phyloP scores from a whole-genome alignment of 2,888 invertebrate genomes.

The Rhaphigaster nebulosa region DNA sequence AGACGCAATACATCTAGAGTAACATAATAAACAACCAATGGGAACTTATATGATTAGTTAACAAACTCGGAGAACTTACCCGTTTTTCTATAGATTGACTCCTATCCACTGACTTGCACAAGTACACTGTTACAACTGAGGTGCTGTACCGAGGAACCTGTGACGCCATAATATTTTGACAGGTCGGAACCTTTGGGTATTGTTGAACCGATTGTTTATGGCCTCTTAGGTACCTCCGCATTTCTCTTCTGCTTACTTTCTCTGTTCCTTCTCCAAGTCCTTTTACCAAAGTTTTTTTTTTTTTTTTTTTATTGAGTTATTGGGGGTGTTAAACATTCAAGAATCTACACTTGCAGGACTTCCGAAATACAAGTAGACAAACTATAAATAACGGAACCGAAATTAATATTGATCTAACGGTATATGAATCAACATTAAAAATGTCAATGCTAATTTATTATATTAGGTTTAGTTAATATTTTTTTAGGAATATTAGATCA shows the following conservation, averaged over 20 bases:
- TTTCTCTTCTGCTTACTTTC: conserved; percentile 29
- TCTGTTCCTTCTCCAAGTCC: background rate
- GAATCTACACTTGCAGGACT: background rate
- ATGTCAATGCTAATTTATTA: too few relatives aligned
- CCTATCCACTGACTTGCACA: background rate
- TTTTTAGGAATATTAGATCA: too few relatives aligned
- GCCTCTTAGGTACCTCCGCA: background rate
- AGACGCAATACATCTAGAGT: background rate
- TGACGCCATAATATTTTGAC: conserved; percentile 55
- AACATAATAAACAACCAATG: background rate
- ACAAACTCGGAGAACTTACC: background rate
- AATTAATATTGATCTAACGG: too few relatives aligned
- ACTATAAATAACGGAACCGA: too few relatives aligned
- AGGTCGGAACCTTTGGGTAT: conserved; percentile 10
- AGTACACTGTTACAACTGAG: conserved; percentile 24
- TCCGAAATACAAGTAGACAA: too few relatives aligned
- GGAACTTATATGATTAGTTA: background rate
- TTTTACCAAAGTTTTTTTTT: background rate
- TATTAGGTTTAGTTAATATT: too few relatives aligned
- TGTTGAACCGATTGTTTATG: conserved; percentile 45
- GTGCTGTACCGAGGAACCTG: background rate
- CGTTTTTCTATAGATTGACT: background rate
- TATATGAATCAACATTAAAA: too few relatives aligned
- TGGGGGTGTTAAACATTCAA: background rate
- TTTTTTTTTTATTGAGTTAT: background rate